A percentile compares a stretch with the other conserved stretches of the same genome.
Conservation (phyloP, 1,140 invertebrate species). For the Holotrichia oblita region DNA sequence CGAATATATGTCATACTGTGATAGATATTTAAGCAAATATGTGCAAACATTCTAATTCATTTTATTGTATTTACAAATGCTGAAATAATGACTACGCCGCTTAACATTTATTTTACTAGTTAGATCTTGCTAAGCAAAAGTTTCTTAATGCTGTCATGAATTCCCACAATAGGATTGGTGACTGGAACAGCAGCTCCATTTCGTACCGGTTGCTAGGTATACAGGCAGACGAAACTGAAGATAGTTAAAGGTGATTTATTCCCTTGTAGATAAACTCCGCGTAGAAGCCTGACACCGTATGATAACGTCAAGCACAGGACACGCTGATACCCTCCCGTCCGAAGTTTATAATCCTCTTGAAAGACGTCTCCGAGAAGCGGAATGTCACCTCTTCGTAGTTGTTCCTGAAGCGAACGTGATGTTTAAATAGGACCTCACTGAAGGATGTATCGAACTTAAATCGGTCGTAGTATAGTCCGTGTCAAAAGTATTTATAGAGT, state of each 20-base stretch:
- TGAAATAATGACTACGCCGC: not conserved
- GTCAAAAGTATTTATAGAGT: not conserved
- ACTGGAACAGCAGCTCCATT: not conserved
- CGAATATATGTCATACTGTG: too few species aligned
- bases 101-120: not conserved
- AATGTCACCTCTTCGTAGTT: conserved; percentile 40
- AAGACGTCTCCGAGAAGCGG: conserved; percentile 38
- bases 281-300: conserved; percentile 45
- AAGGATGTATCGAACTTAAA: conserved; percentile 52
- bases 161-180: not conserved
- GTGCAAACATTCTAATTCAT: too few species aligned
- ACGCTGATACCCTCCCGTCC: conserved; percentile 46
- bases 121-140: not conserved
- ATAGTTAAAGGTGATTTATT: conserved; percentile 55
- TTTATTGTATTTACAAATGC: too few species aligned
- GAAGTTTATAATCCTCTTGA: conserved; percentile 52
- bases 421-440: conserved; percentile 44
- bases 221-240: not conserved
- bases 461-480: conserved; percentile 42
- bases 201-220: not conserved
- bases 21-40: too few species aligned
- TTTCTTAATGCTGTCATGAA: not conserved
- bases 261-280: conserved; percentile 53
- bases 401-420: not conserved
- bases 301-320: conserved; percentile 54